Evolutionary conservation across 2,797 vertebrate species (phyloP), one percentile per base, ranked within the genome.

Genomic region (Microctenopoma lineatum): DNA sequence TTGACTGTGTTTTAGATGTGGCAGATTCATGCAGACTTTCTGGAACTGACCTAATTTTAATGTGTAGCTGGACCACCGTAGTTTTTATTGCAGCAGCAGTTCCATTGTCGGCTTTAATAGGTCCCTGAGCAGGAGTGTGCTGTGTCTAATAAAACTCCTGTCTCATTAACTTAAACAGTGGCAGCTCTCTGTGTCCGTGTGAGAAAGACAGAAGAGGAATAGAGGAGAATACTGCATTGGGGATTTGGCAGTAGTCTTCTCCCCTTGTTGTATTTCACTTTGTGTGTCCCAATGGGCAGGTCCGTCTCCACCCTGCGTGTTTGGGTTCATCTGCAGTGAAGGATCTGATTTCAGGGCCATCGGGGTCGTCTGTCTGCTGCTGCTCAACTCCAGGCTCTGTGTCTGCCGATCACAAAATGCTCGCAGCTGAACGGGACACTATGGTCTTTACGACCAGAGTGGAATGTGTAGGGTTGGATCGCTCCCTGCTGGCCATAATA

Each of bases 241-340:
- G 86, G 77, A 69, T 90, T 88, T 82, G 84, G 84, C 84, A 74
- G 63, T 45, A 76, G 44, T 62, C 48, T 32, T 71, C 72, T 81
- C 61, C 73, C 76, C 85, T 81, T 75, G 87, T 89, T 84, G 83
- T 79, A 83, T 90, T 91, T 90, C 85, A 88, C 80, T 80, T 82
- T 65, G 86, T 85, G 90, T 65, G 86, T 85, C 90, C 84, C 83
- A 75, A 77, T 56, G 84, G 84, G 79, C 86, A 72, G 84, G 73
- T 86, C 81, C 62, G 72, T 89, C 90, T 89, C 84, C 89, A 86
- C 86, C 78, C 86, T 69, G 81, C 59, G 73, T 93, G 92, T 94
- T 92, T 93, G 89, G 91, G 90, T 93, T 93, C 88, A 92, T 94
- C 92, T 91, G 93, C 93, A 93, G 89, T 91, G 91, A 73, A 56